Evolutionary conservation across 2,113 vertebrate genomes (phyloP).

Genomic region (Oreochromis tanganicae): DNA sequence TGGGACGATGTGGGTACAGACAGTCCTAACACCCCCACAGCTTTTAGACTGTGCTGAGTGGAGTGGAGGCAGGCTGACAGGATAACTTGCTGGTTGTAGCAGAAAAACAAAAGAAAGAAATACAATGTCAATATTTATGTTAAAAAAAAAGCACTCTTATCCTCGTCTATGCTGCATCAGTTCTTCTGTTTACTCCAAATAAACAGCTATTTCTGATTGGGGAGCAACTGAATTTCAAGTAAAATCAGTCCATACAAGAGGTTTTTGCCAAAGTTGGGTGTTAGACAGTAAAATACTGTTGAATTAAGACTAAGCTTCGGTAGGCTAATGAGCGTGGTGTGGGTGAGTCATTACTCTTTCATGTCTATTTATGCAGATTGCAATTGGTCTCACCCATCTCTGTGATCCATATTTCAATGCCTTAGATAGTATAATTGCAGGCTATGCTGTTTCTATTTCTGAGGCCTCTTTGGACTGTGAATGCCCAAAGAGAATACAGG

Average conservation of each 20-base stretch:
- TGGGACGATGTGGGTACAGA: background rate
- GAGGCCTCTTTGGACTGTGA: conserved; percentile 14
- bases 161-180: background rate
- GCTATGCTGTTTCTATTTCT: conserved; percentile 45
- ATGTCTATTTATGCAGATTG: conserved; percentile 48
- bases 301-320: background rate
- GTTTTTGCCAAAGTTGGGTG: background rate
- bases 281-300: background rate
- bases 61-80: background rate
- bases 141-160: rapidly evolving
- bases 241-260: background rate
- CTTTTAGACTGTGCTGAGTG: background rate
- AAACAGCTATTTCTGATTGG: background rate
- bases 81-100: background rate
- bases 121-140: background rate
- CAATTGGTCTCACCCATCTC: conserved; percentile 15
- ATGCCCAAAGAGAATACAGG: conserved; percentile 6
- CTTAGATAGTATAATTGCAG: conserved; percentile 52
- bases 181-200: background rate
- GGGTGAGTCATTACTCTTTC: conserved; percentile 32
- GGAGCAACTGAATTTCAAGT: background rate
- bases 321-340: background rate
- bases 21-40: background rate
- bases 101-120: background rate
- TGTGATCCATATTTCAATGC: conserved; percentile 35